A percentile compares a stretch with the other conserved stretches of the same genome.
Evolutionary conservation across 2,113 vertebrate species (phyloP).

Genomic region (Excalfactoria chinensis): DNA sequence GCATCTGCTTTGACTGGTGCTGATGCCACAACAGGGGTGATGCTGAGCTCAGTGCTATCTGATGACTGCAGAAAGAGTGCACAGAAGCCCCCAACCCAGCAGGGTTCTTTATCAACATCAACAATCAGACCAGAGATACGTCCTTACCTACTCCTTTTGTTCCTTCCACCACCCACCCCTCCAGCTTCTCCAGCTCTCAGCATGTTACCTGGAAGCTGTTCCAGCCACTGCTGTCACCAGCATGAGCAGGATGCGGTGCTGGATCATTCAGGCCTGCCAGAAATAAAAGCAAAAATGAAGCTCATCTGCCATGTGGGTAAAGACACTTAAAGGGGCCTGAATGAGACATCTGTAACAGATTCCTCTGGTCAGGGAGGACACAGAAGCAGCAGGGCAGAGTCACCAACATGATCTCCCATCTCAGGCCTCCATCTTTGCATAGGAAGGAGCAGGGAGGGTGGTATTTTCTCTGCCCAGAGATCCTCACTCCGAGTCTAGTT

Average conservation of each 20-base stretch:
- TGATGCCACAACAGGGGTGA: background rate
- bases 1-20: conserved; percentile 64
- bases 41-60: conserved; percentile 74
- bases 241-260: conserved; percentile 73
- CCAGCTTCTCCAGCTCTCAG: background rate
- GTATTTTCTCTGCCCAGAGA: background rate
- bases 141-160: background rate
- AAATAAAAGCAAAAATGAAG: background rate
- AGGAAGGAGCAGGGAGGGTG: background rate
- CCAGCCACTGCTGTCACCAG: conserved; percentile 85
- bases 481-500: background rate
- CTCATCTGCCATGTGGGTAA: background rate
- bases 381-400: background rate
- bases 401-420: background rate
- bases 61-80: conserved; percentile 77
- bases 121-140: background rate
- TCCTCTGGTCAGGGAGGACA: background rate
- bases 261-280: conserved; percentile 87
- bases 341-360: background rate
- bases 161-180: background rate
- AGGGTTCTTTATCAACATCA: background rate
- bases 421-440: background rate
- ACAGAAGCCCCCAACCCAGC: background rate
- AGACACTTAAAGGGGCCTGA: background rate
- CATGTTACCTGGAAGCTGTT: conserved; percentile 88